Conservation (phyloP, 2,797 vertebrate species). For the Centroberyx gerrardi region DNA sequence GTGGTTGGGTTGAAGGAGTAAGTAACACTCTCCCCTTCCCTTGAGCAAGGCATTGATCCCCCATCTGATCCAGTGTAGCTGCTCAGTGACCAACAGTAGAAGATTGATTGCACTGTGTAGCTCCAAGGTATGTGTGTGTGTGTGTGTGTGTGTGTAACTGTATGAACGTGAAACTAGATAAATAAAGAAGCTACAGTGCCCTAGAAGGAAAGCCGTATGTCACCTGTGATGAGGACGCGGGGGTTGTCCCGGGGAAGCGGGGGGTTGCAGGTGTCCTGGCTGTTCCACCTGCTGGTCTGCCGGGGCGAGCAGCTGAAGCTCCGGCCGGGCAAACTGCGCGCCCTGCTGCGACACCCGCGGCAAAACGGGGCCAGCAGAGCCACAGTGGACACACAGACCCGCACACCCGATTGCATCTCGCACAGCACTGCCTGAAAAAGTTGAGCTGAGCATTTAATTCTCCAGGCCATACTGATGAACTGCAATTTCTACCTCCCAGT, state of each 20-base stretch:
- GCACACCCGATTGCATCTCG: slow-evolving; percentile 73
- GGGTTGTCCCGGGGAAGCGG: slow-evolving; percentile 68
- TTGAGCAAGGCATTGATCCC: background rate
- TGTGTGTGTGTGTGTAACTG: too few species aligned
- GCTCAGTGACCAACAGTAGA: slow-evolving; percentile 4
- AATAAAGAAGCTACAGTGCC: background rate
- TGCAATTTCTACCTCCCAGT: background rate
- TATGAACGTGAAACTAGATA: too few species aligned
- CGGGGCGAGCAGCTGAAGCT: slow-evolving; percentile 70
- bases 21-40: background rate
- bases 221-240: slow-evolving; percentile 86
- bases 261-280: slow-evolving; percentile 55
- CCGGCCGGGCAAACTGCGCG: slow-evolving; percentile 26
- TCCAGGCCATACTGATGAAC: background rate
- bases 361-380: slow-evolving; percentile 63
- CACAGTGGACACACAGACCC: slow-evolving; percentile 49
- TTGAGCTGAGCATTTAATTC: slow-evolving; percentile 2
- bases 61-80: slow-evolving; percentile 4
- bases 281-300: slow-evolving; percentile 78
- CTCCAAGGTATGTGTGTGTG: background rate
- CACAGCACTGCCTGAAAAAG: slow-evolving; percentile 52
- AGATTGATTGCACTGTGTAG: background rate
- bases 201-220: slow-evolving; percentile 8
- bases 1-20: background rate
- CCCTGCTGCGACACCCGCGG: slow-evolving; percentile 59